Evolutionary conservation across 2,113 vertebrate genomes (phyloP).

Genomic region (Peromyscus polionotus): DNA sequence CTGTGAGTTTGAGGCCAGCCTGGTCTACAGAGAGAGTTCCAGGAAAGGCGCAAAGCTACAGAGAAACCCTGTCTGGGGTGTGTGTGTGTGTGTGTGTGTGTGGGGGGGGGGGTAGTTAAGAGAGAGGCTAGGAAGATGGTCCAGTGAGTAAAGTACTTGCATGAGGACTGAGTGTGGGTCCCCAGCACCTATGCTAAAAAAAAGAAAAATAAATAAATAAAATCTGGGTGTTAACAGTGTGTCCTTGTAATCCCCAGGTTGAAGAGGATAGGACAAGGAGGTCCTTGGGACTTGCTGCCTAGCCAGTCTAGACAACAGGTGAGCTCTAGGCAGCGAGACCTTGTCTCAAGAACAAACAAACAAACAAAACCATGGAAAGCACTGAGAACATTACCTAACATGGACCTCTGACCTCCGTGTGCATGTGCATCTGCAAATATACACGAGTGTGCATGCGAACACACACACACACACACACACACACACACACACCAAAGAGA

Average conservation of each 20-base stretch:
- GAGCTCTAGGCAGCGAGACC: not conserved
- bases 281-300: not conserved
- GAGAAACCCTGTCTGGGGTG: no score
- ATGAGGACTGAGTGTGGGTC: no score
- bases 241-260: not conserved
- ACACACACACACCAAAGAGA: not conserved
- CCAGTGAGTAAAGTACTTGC: no score
- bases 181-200: no score
- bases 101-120: no score
- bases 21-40: no score
- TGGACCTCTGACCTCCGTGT: not conserved
- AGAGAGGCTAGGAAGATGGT: no score
- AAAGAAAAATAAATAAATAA: not conserved
- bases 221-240: no score
- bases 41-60: no score
- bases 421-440: not conserved
- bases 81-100: no score
- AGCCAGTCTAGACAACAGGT: not conserved
- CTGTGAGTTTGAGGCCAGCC: no score
- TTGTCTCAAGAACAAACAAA: not conserved
- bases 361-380: not conserved
- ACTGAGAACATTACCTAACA: not conserved
- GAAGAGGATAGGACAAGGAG: not conserved
- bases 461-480: not conserved
- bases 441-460: no score